Base-by-base conservation (phyloP, 35 echinoderm and acorn worm genomes). In the Eucidaris tribuloides region DNA sequence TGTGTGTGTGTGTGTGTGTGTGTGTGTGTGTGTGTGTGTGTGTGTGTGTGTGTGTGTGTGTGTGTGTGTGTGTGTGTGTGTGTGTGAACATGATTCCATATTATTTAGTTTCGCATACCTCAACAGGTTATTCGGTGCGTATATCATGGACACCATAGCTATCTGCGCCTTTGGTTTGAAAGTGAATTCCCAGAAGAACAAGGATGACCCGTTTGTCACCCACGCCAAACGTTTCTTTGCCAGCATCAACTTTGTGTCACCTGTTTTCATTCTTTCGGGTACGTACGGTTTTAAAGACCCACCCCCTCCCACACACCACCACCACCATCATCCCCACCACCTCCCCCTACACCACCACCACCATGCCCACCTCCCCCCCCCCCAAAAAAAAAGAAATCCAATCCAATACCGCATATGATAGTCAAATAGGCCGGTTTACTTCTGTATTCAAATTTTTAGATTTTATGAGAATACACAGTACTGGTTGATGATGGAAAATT, bases 91-190 rank as follows among this genome's bases (percentile, higher is more conserved):
- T 0, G 25, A 68, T 1, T 68, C 4, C 38, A 68, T 18, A 28
- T 24, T 15, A 6, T 59, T 5, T 37, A 13, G 9, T n/a, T n/a
- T n/a, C 29, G 55, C 7, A 24, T 62, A 39, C 46, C 24, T 27
- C 31, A 79, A 54, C 42, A 94, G 91, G 45, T 17, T 85, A 43
- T 94, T 57, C 61, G 91, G 91, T 58, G 71, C 66, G 25, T 94
- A 84, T 63, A 89, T 71, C 46, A 94, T 94, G 79, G 91, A 94
- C 72, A 80, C 82, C 2, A 89, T 94, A 56, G 91, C 80, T 23
- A 68, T 71, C 15, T 79, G 80, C 30, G 81, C 79, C 19, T 94
- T 94, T 80, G 91, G 91, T 45, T 45, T 94, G 3, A 84, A 85
- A n/a, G 58, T 94, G 17, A 74, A 94, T 63, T 94, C 91, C 4